Evolutionary conservation across 2,797 vertebrate genomes (phyloP).

Genomic region (Myiotriccus ornatus): DNA sequence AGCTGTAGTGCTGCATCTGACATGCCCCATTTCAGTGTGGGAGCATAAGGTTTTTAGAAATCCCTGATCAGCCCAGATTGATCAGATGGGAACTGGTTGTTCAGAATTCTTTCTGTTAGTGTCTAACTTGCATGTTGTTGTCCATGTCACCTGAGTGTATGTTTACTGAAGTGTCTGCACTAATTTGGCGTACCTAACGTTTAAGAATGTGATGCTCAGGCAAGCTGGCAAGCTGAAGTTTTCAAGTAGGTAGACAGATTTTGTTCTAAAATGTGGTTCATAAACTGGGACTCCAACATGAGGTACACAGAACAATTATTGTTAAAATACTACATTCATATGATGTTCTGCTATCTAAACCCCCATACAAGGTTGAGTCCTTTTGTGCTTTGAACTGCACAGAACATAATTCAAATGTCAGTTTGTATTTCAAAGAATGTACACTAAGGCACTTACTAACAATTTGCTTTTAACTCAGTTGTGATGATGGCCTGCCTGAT

Average conservation of each 20-base stretch:
- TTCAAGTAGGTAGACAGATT: neutral
- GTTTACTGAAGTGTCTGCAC: neutral
- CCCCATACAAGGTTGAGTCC: neutral
- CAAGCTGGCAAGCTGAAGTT: neutral
- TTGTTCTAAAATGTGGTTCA: neutral
- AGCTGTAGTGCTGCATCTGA: neutral
- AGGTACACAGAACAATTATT: neutral
- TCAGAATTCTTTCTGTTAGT: neutral
- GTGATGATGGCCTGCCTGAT: neutral
- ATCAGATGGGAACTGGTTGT: neutral
- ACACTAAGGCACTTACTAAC: neutral
- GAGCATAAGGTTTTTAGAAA: neutral
- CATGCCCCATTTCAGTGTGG: fast-evolving
- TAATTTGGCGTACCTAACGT: neutral
- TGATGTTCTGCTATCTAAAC: neutral
- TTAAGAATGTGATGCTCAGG: neutral
- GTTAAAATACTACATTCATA: neutral
- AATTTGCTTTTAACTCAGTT: neutral
- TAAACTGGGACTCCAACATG: neutral
- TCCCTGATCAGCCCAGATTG: neutral
- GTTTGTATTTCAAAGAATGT: neutral
- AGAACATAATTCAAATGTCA: neutral
- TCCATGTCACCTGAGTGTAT: neutral
- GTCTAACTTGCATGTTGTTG: neutral
- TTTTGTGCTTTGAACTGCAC: neutral